These are phyloP conservation scores for Oryzias sinensis DNA, from an alignment of 2,797 vertebrate species.

Conservation along the genomic window DNA sequence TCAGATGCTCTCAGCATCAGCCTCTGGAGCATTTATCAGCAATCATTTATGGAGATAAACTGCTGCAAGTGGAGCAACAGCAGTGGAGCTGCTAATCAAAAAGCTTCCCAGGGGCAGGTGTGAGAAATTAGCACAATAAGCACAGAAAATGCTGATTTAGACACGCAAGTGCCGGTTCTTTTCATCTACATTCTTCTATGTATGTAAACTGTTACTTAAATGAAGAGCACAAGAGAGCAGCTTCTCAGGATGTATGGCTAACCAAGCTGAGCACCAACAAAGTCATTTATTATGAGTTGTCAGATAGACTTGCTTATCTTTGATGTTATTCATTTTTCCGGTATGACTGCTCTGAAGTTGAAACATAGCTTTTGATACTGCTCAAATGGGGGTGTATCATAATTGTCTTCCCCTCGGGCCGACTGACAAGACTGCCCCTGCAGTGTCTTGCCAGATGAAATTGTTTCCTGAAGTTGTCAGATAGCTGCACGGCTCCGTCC, in stretches of 20 bases:
- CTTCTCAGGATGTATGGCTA: slow-evolving; percentile 10
- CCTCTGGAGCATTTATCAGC: slow-evolving; percentile 71
- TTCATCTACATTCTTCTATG: slow-evolving; percentile 36
- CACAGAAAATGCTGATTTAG: slow-evolving; percentile 59
- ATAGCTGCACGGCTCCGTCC: slow-evolving; percentile 53
- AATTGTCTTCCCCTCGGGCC: slow-evolving; percentile 37
- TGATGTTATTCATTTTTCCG: slow-evolving; percentile 48
- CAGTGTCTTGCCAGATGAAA: slow-evolving; percentile 66
- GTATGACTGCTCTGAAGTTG: slow-evolving; percentile 37
- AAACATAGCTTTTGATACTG: slow-evolving; percentile 40
- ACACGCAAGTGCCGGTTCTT: slow-evolving; percentile 38
- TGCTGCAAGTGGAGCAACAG: slow-evolving; percentile 67
- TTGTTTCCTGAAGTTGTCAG: slow-evolving; percentile 73
- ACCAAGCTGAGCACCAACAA: slow-evolving; percentile 9
- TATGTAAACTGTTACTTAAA: slow-evolving; percentile 36
- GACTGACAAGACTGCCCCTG: slow-evolving; percentile 35
- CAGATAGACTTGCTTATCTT: slow-evolving; percentile 28
- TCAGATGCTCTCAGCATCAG: slow-evolving; percentile 55
- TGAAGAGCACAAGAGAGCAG: slow-evolving; percentile 6
- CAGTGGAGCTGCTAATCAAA: slow-evolving; percentile 71
- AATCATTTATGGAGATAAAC: slow-evolving; percentile 76
- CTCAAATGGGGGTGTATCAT: slow-evolving; percentile 27
- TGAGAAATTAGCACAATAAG: slow-evolving; percentile 71
- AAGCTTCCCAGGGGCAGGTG: slow-evolving; percentile 69
- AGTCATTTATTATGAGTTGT: slow-evolving; percentile 28